phyloP scores from a whole-genome alignment of 2,113 vertebrate species.

The Cheilinus undulatus region DNA sequence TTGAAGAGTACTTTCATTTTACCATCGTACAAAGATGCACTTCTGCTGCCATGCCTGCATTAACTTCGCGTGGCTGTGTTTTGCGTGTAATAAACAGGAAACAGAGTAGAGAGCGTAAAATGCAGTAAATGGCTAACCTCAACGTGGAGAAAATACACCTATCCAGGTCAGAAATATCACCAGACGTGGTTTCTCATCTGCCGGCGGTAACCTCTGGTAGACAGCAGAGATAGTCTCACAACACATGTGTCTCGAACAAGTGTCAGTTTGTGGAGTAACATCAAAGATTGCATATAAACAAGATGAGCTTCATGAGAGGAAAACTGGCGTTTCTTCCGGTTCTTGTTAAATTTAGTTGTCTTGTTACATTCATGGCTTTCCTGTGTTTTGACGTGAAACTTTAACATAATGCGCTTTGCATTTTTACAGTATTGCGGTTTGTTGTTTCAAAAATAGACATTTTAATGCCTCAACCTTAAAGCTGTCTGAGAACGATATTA shows the following conservation, averaged over 20 bases:
- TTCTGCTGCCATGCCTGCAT: not conserved
- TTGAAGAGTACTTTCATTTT: not conserved
- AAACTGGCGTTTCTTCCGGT: constrained; percentile 17
- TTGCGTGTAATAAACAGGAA: not conserved
- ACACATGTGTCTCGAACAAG: constrained; percentile 52
- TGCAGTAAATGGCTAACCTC: not conserved
- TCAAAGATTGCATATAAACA: not conserved
- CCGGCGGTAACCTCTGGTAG: constrained; percentile 9
- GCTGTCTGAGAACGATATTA: not conserved
- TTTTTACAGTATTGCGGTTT: not conserved
- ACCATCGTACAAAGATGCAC: not conserved
- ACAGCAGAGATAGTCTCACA: not conserved
- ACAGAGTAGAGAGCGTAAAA: not conserved
- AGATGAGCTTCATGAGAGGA: not conserved
- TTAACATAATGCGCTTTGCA: rapidly evolving
- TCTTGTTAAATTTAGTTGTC: not conserved
- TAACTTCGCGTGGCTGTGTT: not conserved
- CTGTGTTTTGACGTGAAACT: not conserved
- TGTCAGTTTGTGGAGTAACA: constrained; percentile 13
- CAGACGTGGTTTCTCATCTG: constrained; percentile 4
- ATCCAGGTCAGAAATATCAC: not conserved
- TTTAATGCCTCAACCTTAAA: not conserved
- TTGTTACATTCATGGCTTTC: not conserved
- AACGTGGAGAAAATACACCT: constrained; percentile 6
- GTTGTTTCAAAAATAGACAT: no score